phyloP scores from a whole-genome alignment of 2,113 vertebrate species.

The Capreolus pygargus region DNA sequence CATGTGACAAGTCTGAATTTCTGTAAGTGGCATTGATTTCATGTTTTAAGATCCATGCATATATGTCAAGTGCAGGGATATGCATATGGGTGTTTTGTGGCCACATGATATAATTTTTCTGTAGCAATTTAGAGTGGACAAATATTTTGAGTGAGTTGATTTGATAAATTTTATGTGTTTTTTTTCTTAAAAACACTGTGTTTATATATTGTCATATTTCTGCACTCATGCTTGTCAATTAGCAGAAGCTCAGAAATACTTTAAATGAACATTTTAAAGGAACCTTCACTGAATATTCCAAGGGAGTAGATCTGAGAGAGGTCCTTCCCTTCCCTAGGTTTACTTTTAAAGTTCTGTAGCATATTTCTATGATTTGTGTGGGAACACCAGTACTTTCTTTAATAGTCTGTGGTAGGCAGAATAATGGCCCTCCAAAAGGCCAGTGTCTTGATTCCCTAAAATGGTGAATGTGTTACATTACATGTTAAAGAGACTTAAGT shows the following conservation, averaged over 20 bases:
- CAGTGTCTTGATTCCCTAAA: not conserved
- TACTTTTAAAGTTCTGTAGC: not conserved
- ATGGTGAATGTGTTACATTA: not conserved
- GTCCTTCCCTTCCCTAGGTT: fast-evolving
- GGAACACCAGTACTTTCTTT: not conserved
- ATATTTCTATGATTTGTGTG: not conserved
- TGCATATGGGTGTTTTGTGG: not conserved
- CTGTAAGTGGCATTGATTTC: not conserved
- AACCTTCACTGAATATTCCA: not conserved
- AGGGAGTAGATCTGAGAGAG: not conserved
- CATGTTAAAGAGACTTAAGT: not conserved
- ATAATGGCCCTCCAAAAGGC: not conserved
- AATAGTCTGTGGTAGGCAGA: not conserved
- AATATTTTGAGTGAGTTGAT: not conserved
- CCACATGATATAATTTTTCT: not conserved
- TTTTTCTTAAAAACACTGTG: not conserved
- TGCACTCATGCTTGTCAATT: not conserved
- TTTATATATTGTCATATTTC: not conserved
- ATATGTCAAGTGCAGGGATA: not conserved
- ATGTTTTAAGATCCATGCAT: not conserved
- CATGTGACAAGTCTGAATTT: not conserved
- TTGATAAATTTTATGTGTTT: not conserved
- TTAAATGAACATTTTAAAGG: not conserved
- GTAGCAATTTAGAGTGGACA: not conserved
- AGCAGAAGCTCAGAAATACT: not conserved